Base-by-base conservation (phyloP, 2,797 vertebrate genomes). In the Menidia menidia region DNA sequence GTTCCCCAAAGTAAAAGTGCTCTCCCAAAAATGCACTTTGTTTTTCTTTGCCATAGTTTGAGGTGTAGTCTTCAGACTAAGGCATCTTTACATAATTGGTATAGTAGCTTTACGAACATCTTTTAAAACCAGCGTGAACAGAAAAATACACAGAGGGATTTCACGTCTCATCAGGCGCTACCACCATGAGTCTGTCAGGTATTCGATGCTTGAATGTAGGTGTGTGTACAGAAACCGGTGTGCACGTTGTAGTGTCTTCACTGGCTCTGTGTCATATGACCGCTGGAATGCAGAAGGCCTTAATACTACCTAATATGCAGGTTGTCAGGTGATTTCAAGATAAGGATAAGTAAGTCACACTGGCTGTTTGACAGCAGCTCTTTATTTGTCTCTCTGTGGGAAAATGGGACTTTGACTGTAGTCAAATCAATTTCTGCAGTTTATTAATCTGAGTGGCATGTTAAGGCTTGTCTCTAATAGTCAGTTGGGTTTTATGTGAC, bases 221-320 rank as follows among this genome's bases (percentile, higher is more conserved):
- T 52, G 18, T 64, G 57, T 75, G 60, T 39, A 42, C 57, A 31
- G 65, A 48, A 39, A 50, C 60, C 33, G 77, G 53, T 2, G 56
- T n/a, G 42, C 25, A 25, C 6, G 48, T 82, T 77, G 54, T 35
- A 9, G 63, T 71, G 42, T 71, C 59, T 60, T 77, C 39, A 47
- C 52, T 15, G 11, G 39, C 64, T 80, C 55, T 53, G 18, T 59
- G 41, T 88, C 92, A 88, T 89, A 82, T 89, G 90, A 89, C 70
- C 61, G 19, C 53, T 84, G 87, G 88, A 91, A 92, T 92, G 88
- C 82, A 81, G 81, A 88, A 78, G 82, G 82, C 55, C 35, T 61
- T 47, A 66, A 80, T 75, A 60, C 66, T 63, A 56, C 39, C 31
- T 15, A 54, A 32, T 79, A 86, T 79, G 81, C 80, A 70, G 84